Conservation (phyloP, 2,888 invertebrate genomes). For the Phorcus lineatus region DNA sequence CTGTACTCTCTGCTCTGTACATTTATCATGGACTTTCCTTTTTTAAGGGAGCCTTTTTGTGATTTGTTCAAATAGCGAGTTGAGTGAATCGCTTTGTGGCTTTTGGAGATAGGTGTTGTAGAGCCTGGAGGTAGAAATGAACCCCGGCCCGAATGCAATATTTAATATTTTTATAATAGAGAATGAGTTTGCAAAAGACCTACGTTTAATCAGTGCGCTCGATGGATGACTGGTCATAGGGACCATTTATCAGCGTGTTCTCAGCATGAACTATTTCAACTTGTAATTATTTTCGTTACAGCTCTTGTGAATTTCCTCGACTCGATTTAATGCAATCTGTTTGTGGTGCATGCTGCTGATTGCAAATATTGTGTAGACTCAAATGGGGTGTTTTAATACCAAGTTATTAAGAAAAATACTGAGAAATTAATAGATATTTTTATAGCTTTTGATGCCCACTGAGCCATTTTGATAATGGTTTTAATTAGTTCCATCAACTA, state of each 20-base stretch:
- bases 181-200: neutral
- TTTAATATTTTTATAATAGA: neutral
- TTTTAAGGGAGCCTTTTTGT: neutral
- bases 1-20: neutral
- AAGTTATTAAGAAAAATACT: no score
- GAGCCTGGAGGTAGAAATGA: neutral
- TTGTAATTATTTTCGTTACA: no score
- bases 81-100: neutral
- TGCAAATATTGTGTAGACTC: no score
- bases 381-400: no score
- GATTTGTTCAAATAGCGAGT: constrained; percentile 8
- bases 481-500: no score
- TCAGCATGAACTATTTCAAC: neutral
- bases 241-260: neutral
- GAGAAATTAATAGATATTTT: no score
- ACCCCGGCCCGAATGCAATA: neutral
- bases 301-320: no score
- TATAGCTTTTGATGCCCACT: no score
- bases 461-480: no score
- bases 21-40: neutral
- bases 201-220: neutral
- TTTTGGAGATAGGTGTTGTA: neutral
- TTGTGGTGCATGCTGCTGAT: no score
- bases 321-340: no score
- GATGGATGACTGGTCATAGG: neutral